phyloP scores from a whole-genome alignment of 35 echinoderm and acorn worm species.

The Strongylocentrotus purpuratus region DNA sequence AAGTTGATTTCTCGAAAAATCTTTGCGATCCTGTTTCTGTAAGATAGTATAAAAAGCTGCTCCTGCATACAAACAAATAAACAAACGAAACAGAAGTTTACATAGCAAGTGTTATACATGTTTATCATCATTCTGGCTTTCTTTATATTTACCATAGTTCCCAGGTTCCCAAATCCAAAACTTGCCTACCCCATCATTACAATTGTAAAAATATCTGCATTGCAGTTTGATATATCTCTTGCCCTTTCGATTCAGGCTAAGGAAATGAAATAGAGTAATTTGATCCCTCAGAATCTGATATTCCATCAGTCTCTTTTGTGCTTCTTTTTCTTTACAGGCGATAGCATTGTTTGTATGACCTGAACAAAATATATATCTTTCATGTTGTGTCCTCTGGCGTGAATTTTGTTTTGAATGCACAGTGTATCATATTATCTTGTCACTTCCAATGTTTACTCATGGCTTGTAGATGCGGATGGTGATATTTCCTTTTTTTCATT shows the following conservation, averaged over 20 bases:
- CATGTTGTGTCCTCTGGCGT: neutral
- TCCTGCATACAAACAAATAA: too few relatives aligned
- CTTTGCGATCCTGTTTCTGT: too few relatives aligned
- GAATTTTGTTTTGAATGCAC: neutral
- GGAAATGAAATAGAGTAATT: slow-evolving; percentile 6
- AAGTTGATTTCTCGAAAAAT: too few relatives aligned
- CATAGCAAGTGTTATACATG: too few relatives aligned
- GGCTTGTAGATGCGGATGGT: neutral
- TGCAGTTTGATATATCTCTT: too few relatives aligned
- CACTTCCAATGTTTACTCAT: neutral
- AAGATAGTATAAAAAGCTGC: too few relatives aligned
- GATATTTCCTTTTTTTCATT: neutral
- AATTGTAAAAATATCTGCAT: too few relatives aligned
- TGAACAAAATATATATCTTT: neutral
- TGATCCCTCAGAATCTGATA: neutral
- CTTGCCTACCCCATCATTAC: too few relatives aligned
- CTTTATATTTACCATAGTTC: too few relatives aligned
- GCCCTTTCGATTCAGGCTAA: neutral
- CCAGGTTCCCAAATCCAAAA: too few relatives aligned
- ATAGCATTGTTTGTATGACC: neutral
- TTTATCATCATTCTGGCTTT: too few relatives aligned
- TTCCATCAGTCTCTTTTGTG: neutral
- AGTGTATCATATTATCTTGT: neutral
- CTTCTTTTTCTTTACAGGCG: neutral
- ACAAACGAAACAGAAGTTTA: too few relatives aligned